Evolutionary conservation across 2,888 invertebrate genomes (phyloP), one percentile per base, ranked within the genome.

Genomic region (Drosophila ochracea): DNA sequence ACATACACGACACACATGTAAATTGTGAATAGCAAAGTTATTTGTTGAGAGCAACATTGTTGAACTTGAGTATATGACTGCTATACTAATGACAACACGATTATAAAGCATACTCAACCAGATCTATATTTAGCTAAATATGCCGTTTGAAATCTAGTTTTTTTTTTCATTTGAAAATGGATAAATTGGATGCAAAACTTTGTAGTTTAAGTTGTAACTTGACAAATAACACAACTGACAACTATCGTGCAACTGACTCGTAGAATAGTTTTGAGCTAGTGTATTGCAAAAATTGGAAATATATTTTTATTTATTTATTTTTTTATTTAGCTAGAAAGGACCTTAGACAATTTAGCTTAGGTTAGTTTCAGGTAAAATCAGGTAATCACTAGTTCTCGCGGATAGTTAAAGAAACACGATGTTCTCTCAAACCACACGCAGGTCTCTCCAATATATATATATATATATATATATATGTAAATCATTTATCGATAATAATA

Each of bases 81-180:
- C 9, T 4, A 7, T 4, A 16, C 47, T 25, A 47, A 47, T 47
- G 47, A 47, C 47, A 47, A 25, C 47, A 47, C 25, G 25, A 47
- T 47, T 47, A 47, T 47, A 25, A 47, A 19, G 47, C 25, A 47
- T 16, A 47, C 47, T 25, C 47, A 47, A 25, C 47, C 47, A 47
- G 16, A 25, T 47, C 25, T 25, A 47, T 16, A 25, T 47, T 25
- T 47, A 25, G 47, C 47, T 47, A 25, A 47, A 47, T 47, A 47
- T 47, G 9, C 47, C 47, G 25, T 47, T 47, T 47, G 25, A 47
- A 25, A 47, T 47, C 47, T 9, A 47, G 25, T 25, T 21, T 25
- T 6, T 3, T 25, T 4, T 13, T 16, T 2, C 7, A 1, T 21
- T n/a, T 16, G 3, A 47, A 47, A 47, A 47, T 25, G 16, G 25